Conservation (phyloP, 1,140 invertebrate genomes). For the Centruroides sculpturatus region DNA sequence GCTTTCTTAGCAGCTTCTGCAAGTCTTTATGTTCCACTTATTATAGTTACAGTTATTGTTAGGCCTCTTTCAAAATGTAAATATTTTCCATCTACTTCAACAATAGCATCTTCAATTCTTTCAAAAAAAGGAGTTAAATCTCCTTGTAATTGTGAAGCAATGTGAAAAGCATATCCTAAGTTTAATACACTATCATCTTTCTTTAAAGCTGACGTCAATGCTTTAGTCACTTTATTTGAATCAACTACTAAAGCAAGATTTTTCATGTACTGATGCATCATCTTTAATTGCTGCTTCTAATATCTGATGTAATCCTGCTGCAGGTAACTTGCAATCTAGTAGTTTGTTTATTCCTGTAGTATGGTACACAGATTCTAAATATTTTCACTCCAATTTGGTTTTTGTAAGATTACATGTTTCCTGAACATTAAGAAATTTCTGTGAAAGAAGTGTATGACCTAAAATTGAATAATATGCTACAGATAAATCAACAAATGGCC, state of each 20-base stretch:
- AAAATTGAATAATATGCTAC: too few relatives aligned
- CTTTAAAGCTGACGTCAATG: slow-evolving; percentile 48
- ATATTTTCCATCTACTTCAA: slow-evolving; percentile 76
- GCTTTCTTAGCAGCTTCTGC: slow-evolving; percentile 50
- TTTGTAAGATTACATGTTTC: too few relatives aligned
- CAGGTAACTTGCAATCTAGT: slow-evolving; percentile 22
- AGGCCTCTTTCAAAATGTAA: slow-evolving; percentile 77
- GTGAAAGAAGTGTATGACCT: too few relatives aligned
- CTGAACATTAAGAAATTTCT: too few relatives aligned
- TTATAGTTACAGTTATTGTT: slow-evolving; percentile 45
- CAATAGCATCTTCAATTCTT: slow-evolving; percentile 74
- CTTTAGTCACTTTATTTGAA: slow-evolving; percentile 42
- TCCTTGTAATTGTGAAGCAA: slow-evolving; percentile 48
- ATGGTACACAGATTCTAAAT: too few relatives aligned
- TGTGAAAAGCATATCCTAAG: slow-evolving; percentile 67
- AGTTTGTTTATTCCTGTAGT: slow-evolving; percentile 35
- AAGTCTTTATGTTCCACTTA: slow-evolving; percentile 57
- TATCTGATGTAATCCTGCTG: slow-evolving; percentile 24
- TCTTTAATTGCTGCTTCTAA: slow-evolving; percentile 33
- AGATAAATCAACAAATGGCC: too few relatives aligned
- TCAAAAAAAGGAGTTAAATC: slow-evolving; percentile 47
- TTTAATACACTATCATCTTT: slow-evolving; percentile 58
- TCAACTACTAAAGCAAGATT: slow-evolving; percentile 30
- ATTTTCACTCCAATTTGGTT: too few relatives aligned
- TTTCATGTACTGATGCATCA: slow-evolving; percentile 25